A percentile compares a stretch with the other conserved stretches of the same genome.
Evolutionary conservation across 2,888 invertebrate genomes (phyloP).

Genomic region (Acheta domesticus): DNA sequence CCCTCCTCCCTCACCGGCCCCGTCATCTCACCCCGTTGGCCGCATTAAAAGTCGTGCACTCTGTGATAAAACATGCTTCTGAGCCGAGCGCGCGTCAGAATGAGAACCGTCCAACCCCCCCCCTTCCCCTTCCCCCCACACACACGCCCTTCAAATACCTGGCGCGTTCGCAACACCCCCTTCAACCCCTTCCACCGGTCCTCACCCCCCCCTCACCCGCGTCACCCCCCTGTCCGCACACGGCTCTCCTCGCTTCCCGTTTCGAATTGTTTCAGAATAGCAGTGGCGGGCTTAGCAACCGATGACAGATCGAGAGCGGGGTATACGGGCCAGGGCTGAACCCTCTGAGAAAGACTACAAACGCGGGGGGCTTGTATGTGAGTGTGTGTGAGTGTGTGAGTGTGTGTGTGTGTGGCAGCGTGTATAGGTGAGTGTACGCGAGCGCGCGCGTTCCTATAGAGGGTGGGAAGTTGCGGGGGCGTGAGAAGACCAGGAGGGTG

Average conservation of each 20-base stretch:
- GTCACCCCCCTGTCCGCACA: not conserved
- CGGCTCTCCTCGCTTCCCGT: not conserved
- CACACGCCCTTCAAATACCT: not conserved
- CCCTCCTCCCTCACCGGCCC: not conserved
- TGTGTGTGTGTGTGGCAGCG: no score
- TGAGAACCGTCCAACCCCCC: not conserved
- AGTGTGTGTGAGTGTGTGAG: no score
- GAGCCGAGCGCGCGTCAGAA: not conserved
- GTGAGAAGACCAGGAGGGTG: no score
- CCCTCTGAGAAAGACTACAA: no score
- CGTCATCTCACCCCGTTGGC: not conserved
- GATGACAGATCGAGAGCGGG: not conserved
- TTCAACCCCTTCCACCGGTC: not conserved
- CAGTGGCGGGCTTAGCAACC: constrained; percentile 1
- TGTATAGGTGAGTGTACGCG: no score
- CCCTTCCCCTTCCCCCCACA: not conserved
- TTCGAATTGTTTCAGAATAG: constrained; percentile 4
- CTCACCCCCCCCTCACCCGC: not conserved
- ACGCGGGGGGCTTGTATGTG: no score
- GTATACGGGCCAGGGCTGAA: not conserved
- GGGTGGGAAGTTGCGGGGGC: no score
- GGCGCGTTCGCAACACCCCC: not conserved
- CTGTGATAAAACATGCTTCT: constrained; percentile 6
- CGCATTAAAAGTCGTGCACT: constrained; percentile 9
- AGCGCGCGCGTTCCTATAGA: no score